Evolutionary conservation across 2,113 vertebrate genomes (phyloP).

Genomic region (Stercorarius parasiticus): DNA sequence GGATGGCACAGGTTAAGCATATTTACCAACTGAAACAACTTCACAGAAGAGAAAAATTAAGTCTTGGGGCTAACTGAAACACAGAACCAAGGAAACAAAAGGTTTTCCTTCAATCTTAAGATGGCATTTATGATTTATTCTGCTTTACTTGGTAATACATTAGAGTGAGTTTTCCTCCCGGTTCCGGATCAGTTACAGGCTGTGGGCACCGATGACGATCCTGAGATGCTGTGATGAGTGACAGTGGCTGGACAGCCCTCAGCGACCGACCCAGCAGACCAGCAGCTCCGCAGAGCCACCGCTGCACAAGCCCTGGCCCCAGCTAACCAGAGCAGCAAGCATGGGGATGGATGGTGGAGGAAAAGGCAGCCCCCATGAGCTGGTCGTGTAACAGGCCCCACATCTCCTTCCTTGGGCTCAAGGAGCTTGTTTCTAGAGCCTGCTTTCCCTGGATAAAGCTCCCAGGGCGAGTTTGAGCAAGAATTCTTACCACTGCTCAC

Average conservation of each 20-base stretch:
- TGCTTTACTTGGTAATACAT: not conserved
- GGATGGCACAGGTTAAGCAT: not conserved
- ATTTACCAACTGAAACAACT: not conserved
- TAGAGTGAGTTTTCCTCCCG: not conserved
- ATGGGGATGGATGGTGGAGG: not conserved
- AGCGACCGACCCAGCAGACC: not conserved
- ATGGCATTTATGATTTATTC: not conserved
- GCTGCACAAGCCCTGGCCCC: not conserved
- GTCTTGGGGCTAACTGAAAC: not conserved
- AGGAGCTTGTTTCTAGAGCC: not conserved
- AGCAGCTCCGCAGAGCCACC: not conserved
- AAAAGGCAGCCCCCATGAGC: not conserved
- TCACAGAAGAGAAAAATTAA: not conserved
- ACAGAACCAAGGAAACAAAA: not conserved
- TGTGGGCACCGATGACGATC: not conserved
- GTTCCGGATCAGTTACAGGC: not conserved
- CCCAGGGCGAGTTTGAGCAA: not conserved
- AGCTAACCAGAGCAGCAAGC: not conserved
- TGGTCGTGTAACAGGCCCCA: not conserved
- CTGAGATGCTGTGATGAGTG: not conserved
- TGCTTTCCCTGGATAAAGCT: not conserved
- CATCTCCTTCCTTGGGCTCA: not conserved
- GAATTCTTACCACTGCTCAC: not conserved
- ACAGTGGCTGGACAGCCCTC: not conserved
- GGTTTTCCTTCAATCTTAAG: not conserved